These are phyloP conservation scores for Gracilinanus agilis DNA, from an alignment of 2,113 vertebrate genomes.

Conservation along the genomic window DNA sequence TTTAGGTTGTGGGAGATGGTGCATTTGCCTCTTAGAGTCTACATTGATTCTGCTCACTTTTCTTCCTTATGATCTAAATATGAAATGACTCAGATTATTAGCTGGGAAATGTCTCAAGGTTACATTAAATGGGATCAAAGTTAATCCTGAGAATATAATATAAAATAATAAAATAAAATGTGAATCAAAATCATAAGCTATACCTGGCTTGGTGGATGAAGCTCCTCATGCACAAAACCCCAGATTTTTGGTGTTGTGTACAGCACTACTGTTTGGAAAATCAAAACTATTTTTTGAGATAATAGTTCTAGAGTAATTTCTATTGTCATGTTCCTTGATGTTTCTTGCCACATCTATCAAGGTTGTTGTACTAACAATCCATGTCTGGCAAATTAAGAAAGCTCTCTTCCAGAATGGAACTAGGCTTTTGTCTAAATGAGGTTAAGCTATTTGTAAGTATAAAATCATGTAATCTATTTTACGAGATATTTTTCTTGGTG, in stretches of 20 bases:
- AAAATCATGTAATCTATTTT: neutral
- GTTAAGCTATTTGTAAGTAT: constrained; percentile 14
- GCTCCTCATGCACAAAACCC: neutral
- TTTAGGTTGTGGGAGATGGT: constrained; percentile 9
- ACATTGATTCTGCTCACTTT: neutral
- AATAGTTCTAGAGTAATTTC: neutral
- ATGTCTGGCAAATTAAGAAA: neutral
- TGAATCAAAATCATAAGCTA: neutral
- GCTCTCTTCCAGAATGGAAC: neutral
- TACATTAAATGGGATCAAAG: constrained; percentile 24
- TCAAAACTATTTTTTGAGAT: constrained; percentile 13
- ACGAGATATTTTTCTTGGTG: neutral
- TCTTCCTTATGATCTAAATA: neutral
- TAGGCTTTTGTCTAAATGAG: constrained; percentile 3
- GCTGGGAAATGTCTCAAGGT: neutral
- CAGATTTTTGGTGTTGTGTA: neutral
- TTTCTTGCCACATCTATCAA: constrained; percentile 32
- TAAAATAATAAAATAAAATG: neutral
- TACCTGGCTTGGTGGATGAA: neutral
- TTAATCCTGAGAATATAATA: constrained; percentile 16
- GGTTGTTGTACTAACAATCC: neutral
- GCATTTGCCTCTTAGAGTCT: constrained; percentile 9
- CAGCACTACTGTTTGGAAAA: constrained; percentile 30
- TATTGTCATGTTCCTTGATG: neutral
- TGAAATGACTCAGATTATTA: neutral